Percentiles rank a stretch among this genome's conserved stretches.
These are phyloP conservation scores for Tetramorium parvispinum DNA, from an alignment of 1,140 invertebrate species.

Conservation along the genomic window DNA sequence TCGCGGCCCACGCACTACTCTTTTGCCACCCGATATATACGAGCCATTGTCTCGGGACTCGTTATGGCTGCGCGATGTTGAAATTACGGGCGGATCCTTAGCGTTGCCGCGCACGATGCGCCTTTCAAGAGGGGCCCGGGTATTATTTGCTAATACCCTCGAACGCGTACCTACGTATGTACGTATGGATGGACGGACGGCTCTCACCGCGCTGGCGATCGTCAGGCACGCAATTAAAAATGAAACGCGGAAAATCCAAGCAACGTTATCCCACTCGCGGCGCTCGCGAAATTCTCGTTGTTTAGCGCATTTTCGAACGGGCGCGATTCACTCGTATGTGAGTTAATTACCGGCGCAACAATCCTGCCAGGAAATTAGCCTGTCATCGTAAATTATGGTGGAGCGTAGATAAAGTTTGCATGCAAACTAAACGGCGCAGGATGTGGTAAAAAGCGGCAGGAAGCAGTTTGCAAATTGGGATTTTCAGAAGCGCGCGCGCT, in stretches of 20 bases:
- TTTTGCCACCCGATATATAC: slow-evolving; percentile 74
- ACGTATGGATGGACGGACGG: neutral
- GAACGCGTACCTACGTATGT: neutral
- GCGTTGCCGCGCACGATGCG: slow-evolving; percentile 47
- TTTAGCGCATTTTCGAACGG: slow-evolving; percentile 19
- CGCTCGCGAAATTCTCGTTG: slow-evolving; percentile 5
- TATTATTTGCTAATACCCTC: slow-evolving; percentile 58
- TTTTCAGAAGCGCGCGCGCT: neutral
- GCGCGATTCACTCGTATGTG: slow-evolving; percentile 3
- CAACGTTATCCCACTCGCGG: neutral
- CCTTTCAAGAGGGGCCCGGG: slow-evolving; percentile 33
- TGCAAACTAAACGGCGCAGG: slow-evolving; percentile 29
- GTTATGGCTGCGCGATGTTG: slow-evolving; percentile 71
- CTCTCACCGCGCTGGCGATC: slow-evolving; percentile 2
- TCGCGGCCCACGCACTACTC: slow-evolving; percentile 71
- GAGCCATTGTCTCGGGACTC: slow-evolving; percentile 76
- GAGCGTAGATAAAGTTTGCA: slow-evolving; percentile 43
- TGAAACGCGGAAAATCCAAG: slow-evolving; percentile 10
- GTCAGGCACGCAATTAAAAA: slow-evolving; percentile 42
- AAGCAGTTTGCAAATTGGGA: slow-evolving; percentile 25
- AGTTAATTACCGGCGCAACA: slow-evolving; percentile 43
- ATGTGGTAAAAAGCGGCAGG: slow-evolving; percentile 22
- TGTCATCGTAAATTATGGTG: slow-evolving; percentile 50
- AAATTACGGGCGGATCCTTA: slow-evolving; percentile 74
- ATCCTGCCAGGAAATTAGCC: slow-evolving; percentile 49